Conservation (phyloP, 2,113 vertebrate species). For the Psilopogon haemacephalus region DNA sequence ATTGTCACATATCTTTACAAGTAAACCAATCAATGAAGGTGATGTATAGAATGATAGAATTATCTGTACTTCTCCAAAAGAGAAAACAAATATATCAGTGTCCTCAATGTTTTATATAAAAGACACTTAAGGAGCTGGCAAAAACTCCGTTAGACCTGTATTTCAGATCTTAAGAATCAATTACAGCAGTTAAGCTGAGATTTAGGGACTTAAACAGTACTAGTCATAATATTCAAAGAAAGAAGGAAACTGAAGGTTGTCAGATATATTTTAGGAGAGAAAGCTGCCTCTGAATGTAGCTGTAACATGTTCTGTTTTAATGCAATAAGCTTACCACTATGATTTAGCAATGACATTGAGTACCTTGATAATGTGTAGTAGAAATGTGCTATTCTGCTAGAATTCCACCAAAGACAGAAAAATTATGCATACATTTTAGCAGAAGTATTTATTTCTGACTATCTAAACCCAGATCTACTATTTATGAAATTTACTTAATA, state of each 20-base stretch:
- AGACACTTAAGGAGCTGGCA: slow-evolving; percentile 14
- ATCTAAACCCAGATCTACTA: not conserved
- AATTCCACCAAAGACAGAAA: not conserved
- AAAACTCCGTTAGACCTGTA: not conserved
- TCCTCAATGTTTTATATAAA: slow-evolving; percentile 12
- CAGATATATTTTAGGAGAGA: not conserved
- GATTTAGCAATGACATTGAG: not conserved
- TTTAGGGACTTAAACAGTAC: slow-evolving; percentile 20
- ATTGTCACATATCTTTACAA: slow-evolving; percentile 69
- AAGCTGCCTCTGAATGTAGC: not conserved
- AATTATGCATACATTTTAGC: not conserved
- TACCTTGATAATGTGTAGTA: not conserved
- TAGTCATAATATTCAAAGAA: slow-evolving; percentile 19
- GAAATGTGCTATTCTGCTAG: not conserved
- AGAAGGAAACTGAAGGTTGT: not conserved
- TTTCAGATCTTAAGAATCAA: slow-evolving; percentile 14
- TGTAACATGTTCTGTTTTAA: not conserved
- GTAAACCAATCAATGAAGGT: slow-evolving; percentile 54
- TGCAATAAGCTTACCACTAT: not conserved
- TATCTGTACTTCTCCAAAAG: not conserved
- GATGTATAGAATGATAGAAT: slow-evolving; percentile 39
- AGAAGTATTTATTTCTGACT: not conserved
- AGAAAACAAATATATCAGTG: slow-evolving; percentile 47
- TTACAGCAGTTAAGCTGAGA: slow-evolving; percentile 25
- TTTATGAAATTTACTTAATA: not conserved